A percentile compares a stretch with the other conserved stretches of the same genome.
These are phyloP conservation scores for Mionectes olivaceus DNA, from an alignment of 2,797 vertebrate species.

Conservation along the genomic window DNA sequence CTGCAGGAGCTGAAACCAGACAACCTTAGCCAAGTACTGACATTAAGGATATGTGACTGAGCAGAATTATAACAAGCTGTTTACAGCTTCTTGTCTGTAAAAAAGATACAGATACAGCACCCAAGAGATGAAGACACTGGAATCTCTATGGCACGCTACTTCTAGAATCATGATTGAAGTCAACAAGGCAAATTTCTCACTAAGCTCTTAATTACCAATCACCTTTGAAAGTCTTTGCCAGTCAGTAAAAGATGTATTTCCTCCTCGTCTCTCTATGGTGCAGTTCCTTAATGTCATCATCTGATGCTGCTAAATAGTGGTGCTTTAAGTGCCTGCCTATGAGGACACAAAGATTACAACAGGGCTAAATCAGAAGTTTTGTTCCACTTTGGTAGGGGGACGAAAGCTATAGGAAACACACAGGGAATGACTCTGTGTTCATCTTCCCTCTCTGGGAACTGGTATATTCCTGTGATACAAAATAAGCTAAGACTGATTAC, in stretches of 20 bases:
- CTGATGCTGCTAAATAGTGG: not conserved
- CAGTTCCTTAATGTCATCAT: not conserved
- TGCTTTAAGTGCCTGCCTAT: not conserved
- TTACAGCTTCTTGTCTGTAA: not conserved
- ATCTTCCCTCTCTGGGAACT: not conserved
- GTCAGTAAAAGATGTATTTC: not conserved
- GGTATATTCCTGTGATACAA: not conserved
- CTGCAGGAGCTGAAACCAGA: not conserved
- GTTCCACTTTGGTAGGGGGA: accelerated
- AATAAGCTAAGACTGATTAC: not conserved
- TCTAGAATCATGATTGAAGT: not conserved
- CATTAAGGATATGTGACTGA: not conserved
- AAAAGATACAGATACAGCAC: not conserved
- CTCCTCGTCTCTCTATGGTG: not conserved
- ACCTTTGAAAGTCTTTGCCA: not conserved
- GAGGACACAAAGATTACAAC: accelerated
- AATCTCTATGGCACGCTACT: not conserved
- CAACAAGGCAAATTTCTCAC: not conserved
- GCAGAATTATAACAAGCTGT: not conserved
- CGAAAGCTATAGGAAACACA: not conserved
- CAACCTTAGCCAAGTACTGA: not conserved
- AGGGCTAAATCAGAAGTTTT: accelerated
- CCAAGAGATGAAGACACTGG: not conserved
- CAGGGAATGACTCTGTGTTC: not conserved
- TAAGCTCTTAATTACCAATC: constrained; percentile 24